These are phyloP conservation scores for Camelus dromedarius DNA, from an alignment of 2,113 vertebrate genomes.

Conservation along the genomic window DNA sequence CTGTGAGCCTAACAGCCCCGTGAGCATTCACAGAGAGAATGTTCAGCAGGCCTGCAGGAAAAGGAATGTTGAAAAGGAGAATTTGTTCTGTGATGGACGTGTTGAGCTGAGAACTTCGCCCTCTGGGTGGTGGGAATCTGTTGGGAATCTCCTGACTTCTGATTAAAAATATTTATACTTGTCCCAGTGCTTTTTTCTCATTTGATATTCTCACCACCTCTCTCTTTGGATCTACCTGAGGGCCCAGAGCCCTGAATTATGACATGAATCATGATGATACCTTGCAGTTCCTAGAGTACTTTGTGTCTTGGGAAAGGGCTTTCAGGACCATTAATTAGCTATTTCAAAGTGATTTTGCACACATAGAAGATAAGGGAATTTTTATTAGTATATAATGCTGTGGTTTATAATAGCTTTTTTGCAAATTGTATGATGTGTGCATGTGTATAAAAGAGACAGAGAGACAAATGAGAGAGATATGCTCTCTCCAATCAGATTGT, in stretches of 20 bases:
- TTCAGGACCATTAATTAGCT: slow-evolving; percentile 25
- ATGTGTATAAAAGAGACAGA: too few relatives aligned
- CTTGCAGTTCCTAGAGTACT: not conserved
- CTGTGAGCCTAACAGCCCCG: not conserved
- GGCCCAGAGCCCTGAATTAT: not conserved
- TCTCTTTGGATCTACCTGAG: not conserved
- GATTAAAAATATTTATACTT: slow-evolving; percentile 35
- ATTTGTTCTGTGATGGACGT: not conserved
- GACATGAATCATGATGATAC: not conserved
- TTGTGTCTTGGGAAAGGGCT: slow-evolving; percentile 48
- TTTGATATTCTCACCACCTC: not conserved
- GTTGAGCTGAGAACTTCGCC: slow-evolving; percentile 25
- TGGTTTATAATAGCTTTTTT: not conserved
- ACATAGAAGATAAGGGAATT: slow-evolving; percentile 39
- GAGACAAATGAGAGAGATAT: not conserved
- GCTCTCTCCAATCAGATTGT: not conserved
- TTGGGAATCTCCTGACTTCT: slow-evolving; percentile 1
- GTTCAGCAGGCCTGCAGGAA: not conserved
- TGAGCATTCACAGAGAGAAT: rapidly evolving
- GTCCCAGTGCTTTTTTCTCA: not conserved
- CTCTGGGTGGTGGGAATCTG: not conserved
- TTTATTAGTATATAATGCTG: not conserved
- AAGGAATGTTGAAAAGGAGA: not conserved
- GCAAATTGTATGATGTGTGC: not conserved
- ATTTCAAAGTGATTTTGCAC: slow-evolving; percentile 15